phyloP scores from a whole-genome alignment of 2,888 invertebrate species.

The Eupithecia exiguata region DNA sequence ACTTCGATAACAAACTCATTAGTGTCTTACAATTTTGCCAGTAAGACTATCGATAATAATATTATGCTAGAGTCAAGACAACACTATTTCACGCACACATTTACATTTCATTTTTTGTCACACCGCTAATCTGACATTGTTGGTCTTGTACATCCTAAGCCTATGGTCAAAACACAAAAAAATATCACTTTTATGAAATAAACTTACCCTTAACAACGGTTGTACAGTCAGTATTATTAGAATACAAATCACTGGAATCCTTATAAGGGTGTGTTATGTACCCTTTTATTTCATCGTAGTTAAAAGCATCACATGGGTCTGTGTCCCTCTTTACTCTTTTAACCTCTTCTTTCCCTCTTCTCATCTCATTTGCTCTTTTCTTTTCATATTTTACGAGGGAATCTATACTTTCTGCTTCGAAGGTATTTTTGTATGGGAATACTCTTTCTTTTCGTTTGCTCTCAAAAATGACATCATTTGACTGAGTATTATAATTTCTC shows the following conservation, averaged over 20 bases:
- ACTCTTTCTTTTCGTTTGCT: background rate
- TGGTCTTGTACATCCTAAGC: no score
- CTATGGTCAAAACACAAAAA: background rate
- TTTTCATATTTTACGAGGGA: background rate
- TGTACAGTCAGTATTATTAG: conserved; percentile 65
- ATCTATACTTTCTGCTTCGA: background rate
- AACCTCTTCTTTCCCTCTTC: conserved; percentile 33
- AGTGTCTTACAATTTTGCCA: no score
- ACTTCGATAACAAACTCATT: no score
- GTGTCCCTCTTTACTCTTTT: conserved; percentile 32
- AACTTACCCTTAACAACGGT: conserved; percentile 67
- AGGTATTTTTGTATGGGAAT: background rate
- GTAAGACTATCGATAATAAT: no score
- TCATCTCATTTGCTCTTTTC: conserved; percentile 8
- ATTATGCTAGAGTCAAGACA: no score
- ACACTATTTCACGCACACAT: no score
- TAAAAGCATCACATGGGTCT: conserved; percentile 60
- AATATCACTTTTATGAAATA: background rate
- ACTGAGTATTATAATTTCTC: background rate
- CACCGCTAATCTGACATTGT: no score
- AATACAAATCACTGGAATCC: conserved; percentile 54
- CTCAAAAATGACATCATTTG: background rate
- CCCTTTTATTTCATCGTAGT: conserved; percentile 41
- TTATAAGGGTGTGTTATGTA: conserved; percentile 64
- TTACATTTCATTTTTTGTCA: no score